Base-by-base conservation (phyloP, 2,113 vertebrate genomes). In the Myrmophylax atrothorax region DNA sequence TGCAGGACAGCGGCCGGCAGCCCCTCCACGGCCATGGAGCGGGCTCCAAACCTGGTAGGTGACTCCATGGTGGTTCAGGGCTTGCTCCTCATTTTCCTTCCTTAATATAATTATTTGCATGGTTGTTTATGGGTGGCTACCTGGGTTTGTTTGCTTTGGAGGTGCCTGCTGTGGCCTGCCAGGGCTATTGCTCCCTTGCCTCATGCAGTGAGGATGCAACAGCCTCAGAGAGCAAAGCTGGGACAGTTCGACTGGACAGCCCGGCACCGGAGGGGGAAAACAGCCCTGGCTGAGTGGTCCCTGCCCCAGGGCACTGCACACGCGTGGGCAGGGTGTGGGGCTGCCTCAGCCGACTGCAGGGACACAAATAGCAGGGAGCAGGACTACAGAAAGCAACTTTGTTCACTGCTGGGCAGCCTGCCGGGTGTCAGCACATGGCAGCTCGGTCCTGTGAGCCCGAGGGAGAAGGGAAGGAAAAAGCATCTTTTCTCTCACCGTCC, bases 31-130 rank as follows among this genome's bases (percentile, higher is more conserved):
- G 81, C 69, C 3, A 97, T 97, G 97, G 95, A 97, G 81, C 1
- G 75, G 78, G 88, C 95, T 96, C 93, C 96, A 50, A 96, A 94
- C 89, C 93, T 97, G 96, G 97, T 97, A 97, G 93, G 96, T 95
- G 82, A 47, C 80, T 52, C 72, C 81, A 5, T 0, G 0, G n/a
- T 2, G 2, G 23, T 56, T 58, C 47, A 12, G 73, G 47, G 77
- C 81, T 91, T 3, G 6, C 62, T 53, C 50, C 75, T 66, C 6
- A 1, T 72, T 88, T 49, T 72, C 28, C 31, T 58, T 62, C 79
- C 74, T 56, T 38, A 64, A 35, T 1, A 38, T 25, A 38, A 69
- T 28, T 26, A 62, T 50, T 95, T 76, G 76, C 88, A 70, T 10
- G 60, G 87, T 46, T 84, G 84, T 84, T 94, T 88, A 91, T 2